Evolutionary conservation across 2,888 invertebrate genomes (phyloP).

Genomic region (Mythimna vitellina): DNA sequence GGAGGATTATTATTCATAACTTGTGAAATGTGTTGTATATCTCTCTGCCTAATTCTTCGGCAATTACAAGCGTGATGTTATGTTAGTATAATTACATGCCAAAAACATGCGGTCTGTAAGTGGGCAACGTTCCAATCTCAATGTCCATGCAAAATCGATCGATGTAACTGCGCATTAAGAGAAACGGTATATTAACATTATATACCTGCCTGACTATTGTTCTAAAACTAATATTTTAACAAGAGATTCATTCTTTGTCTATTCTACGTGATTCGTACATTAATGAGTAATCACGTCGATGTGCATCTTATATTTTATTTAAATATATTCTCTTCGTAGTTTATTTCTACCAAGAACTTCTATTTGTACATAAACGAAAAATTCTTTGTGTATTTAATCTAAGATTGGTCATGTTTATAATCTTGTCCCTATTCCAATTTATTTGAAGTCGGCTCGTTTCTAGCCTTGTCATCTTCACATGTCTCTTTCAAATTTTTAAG

Average conservation of each 20-base stretch:
- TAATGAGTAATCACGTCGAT: slow-evolving; percentile 10
- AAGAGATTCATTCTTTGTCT: slow-evolving; percentile 21
- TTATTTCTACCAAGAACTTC: neutral
- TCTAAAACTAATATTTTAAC: slow-evolving; percentile 38
- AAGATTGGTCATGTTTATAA: too few relatives aligned
- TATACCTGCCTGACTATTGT: slow-evolving; percentile 30
- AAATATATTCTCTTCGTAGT: neutral
- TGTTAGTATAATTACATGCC: slow-evolving; percentile 38
- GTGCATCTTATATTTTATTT: slow-evolving; percentile 1
- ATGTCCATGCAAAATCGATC: slow-evolving; percentile 54
- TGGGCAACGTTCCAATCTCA: slow-evolving; percentile 61
- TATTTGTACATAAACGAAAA: neutral
- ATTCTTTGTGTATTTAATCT: neutral
- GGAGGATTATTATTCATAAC: neutral
- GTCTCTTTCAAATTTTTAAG: neutral
- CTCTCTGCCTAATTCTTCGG: too few relatives aligned
- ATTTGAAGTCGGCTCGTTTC: neutral
- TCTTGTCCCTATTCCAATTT: neutral
- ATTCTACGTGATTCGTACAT: slow-evolving; percentile 17
- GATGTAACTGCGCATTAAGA: slow-evolving; percentile 48
- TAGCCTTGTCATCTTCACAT: neutral
- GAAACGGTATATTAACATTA: slow-evolving; percentile 29
- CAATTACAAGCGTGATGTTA: neutral
- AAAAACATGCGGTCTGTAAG: slow-evolving; percentile 28
- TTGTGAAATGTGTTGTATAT: neutral